phyloP scores from a whole-genome alignment of 2,888 invertebrate genomes.

The Melanophora roralis region DNA sequence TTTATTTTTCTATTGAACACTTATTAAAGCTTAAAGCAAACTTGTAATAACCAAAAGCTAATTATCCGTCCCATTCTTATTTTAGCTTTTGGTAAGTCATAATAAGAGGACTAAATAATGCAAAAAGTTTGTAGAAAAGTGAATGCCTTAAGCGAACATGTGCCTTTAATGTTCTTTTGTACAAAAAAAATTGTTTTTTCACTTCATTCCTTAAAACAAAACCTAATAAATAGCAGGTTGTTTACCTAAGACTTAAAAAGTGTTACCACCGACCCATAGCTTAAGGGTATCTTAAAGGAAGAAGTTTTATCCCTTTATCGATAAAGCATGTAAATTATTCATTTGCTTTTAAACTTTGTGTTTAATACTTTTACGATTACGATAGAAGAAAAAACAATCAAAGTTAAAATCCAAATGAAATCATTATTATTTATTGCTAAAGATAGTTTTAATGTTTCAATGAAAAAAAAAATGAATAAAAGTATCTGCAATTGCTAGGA shows the following conservation, averaged over 20 bases:
- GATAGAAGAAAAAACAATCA: slow-evolving; percentile 4
- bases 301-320: not conserved
- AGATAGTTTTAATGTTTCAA: slow-evolving; percentile 68
- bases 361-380: not conserved
- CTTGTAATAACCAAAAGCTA: no score
- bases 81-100: no score
- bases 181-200: not conserved
- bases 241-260: not conserved
- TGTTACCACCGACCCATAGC: slow-evolving; percentile 9
- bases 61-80: no score
- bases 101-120: no score
- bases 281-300: not conserved
- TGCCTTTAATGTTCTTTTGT: not conserved
- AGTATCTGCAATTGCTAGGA: slow-evolving; percentile 3
- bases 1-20: no score
- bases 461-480: slow-evolving; percentile 53
- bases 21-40: no score
- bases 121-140: not conserved
- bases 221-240: slow-evolving; percentile 28
- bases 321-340: not conserved
- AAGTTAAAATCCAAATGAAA: slow-evolving; percentile 53
- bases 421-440: slow-evolving; percentile 68
- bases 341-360: not conserved
- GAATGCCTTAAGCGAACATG: not conserved
- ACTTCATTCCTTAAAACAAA: not conserved